Base-by-base conservation (phyloP, 2,113 vertebrate species). In the Chrysochloris asiatica region DNA sequence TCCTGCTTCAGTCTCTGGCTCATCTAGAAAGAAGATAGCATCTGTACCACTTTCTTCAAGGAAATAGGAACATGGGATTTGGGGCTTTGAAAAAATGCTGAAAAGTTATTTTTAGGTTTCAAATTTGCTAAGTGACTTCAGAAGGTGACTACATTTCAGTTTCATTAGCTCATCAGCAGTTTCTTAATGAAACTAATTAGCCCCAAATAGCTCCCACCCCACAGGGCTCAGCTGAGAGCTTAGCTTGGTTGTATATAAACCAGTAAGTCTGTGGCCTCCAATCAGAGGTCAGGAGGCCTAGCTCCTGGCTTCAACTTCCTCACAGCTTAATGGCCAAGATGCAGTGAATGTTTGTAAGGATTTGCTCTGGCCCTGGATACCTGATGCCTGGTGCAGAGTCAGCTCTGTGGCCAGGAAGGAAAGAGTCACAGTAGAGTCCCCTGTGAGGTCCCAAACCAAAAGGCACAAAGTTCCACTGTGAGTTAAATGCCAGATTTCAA, bases 171-270 rank as follows among this genome's bases (percentile, higher is more conserved):
- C 48, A 43, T 83, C 88, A 86, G 83, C 88, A 77, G 43, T 92
- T 94, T 95, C 85, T 88, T 90, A 93, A 94, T 92, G 76, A 94
- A 79, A 8, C 71, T 90, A 90, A 94, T 94, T 93, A 95, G 54
- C 82, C 65, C 79, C 41, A 84, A 84, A 85, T 63, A 83, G 50
- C 61, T 91, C 82, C 88, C 73, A 71, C 21, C 63, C 14, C 1
- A 0, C 24, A 33, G 56, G 75, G 56, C 56, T 83, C 90, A 12
- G 0, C 45, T 4, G 38, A 91, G 63, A 77, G 43, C 41, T 22
- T 59, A 77, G 43, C 41, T 22, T 59, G 45, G 33, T 16, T 90
- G 3, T 59, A 9, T 54, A 11, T 61, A 47, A 88, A 63, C 82
- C 45, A 13, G 56, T 0, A 1, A 89, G 87, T 26, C 81, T 24